phyloP scores from a whole-genome alignment of 2,113 vertebrate species.

The Semnornis frantzii region DNA sequence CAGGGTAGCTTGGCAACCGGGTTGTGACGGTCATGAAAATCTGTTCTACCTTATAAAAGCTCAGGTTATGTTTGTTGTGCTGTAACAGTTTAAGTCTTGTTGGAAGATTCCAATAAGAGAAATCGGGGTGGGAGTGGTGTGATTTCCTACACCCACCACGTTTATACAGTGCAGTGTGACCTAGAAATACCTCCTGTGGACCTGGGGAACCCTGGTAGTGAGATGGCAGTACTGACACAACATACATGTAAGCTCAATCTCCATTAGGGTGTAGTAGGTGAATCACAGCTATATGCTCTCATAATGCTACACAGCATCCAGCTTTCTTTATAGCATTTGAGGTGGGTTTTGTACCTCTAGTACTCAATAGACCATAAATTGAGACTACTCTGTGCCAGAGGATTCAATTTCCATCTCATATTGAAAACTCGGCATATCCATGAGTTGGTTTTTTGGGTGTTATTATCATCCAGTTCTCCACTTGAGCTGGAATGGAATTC shows the following conservation, averaged over 20 bases:
- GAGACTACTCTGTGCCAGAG: background rate
- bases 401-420: background rate
- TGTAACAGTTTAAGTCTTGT: too few species aligned
- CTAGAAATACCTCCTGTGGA: background rate
- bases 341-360: background rate
- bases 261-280: too few species aligned
- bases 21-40: background rate
- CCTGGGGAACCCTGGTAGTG: background rate
- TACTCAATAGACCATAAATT: background rate
- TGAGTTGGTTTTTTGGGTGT: background rate
- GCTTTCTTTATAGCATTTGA: background rate
- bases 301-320: background rate
- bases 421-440: background rate
- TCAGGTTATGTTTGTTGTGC: background rate
- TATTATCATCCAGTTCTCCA: background rate
- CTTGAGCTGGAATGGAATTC: too few species aligned
- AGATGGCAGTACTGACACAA: background rate
- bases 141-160: too few species aligned
- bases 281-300: background rate
- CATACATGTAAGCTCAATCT: background rate
- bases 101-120: too few species aligned
- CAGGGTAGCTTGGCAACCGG: too few species aligned
- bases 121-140: too few species aligned
- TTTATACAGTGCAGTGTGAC: background rate
- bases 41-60: background rate